Evolutionary conservation across 1,140 invertebrate species (phyloP).

Genomic region (Piezodorus guildinii): DNA sequence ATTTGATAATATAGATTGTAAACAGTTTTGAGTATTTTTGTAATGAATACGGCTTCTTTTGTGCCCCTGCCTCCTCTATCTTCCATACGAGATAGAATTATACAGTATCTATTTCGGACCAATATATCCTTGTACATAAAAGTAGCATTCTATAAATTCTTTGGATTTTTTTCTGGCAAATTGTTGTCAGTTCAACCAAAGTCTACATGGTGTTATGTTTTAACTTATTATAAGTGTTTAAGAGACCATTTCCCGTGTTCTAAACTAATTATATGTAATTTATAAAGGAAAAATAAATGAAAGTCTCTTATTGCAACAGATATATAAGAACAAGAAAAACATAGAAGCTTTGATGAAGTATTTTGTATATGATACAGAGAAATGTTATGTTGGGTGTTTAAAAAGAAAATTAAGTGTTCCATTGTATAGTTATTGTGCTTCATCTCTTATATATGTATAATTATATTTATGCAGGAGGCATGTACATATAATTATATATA

Average conservation of each 20-base stretch:
- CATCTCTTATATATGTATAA: constrained; percentile 8
- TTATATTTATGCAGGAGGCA: constrained; percentile 5
- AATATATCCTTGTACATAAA: constrained; percentile 1
- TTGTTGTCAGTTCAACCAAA: background rate
- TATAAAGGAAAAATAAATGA: background rate
- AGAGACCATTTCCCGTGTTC: background rate
- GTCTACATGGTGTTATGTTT: background rate
- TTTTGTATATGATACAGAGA: constrained; percentile 1
- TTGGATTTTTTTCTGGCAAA: background rate
- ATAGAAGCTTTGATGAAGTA: background rate
- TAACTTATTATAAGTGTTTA: background rate
- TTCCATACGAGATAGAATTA: constrained; percentile 7
- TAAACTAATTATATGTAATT: background rate
- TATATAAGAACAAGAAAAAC: background rate
- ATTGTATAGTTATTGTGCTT: constrained; percentile 7
- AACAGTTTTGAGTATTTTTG: constrained; percentile 2
- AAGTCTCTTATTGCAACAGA: background rate
- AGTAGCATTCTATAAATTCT: background rate
- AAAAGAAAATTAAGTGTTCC: constrained; percentile 1
- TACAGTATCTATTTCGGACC: constrained; percentile 5
- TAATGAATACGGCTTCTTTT: background rate
- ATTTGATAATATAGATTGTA: background rate
- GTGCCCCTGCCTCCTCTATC: background rate
- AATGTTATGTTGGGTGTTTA: background rate
- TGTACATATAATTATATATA: constrained; percentile 5